Evolutionary conservation across 2,113 vertebrate genomes (phyloP).

Genomic region (Rhizomys pruinosus): DNA sequence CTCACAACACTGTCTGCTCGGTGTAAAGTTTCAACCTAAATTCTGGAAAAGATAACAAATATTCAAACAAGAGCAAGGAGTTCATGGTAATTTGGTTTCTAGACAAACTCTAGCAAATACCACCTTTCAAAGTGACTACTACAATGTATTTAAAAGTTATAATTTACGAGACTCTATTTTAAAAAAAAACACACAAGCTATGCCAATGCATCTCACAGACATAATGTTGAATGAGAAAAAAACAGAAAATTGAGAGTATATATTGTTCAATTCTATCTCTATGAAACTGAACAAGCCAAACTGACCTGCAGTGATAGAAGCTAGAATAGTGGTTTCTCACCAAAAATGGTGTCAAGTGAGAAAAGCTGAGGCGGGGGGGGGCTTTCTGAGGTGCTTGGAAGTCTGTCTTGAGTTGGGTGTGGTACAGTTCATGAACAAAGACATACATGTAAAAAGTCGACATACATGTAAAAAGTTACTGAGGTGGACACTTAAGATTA

Average conservation of each 20-base stretch:
- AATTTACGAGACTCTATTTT: background rate
- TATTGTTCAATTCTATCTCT: background rate
- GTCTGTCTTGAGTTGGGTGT: background rate
- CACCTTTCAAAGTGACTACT: background rate
- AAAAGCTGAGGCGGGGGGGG: background rate
- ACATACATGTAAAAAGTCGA: background rate
- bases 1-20: background rate
- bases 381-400: background rate
- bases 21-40: background rate
- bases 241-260: background rate
- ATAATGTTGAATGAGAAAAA: background rate
- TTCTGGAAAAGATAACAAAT: background rate
- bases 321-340: background rate
- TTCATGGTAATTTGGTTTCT: background rate
- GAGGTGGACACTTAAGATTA: background rate
- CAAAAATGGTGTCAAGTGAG: background rate
- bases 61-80: background rate
- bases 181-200: background rate
- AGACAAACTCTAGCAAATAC: background rate
- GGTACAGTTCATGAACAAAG: background rate
- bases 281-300: conserved; percentile 14
- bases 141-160: background rate
- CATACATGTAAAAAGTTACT: background rate
- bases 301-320: background rate
- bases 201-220: background rate